These are phyloP conservation scores for Orthosia gracilis DNA, from an alignment of 2,888 invertebrate species.

Conservation along the genomic window DNA sequence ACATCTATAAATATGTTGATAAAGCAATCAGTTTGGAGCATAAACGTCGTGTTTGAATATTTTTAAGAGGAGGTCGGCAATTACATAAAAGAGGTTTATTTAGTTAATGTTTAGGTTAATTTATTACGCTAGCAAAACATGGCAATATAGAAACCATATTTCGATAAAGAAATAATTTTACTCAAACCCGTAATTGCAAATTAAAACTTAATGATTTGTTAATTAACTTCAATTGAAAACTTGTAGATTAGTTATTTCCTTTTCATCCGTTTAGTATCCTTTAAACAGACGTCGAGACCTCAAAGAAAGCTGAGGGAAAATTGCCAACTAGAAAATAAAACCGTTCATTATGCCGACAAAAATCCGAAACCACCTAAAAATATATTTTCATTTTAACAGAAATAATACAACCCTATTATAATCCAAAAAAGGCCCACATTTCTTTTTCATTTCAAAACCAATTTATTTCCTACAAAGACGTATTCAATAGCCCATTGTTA, in stretches of 20 bases:
- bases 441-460: conserved; percentile 71
- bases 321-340: conserved; percentile 14
- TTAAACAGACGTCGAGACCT: not conserved
- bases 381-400: conserved; percentile 37
- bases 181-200: not conserved
- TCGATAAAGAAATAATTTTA: not conserved
- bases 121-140: conserved; percentile 4
- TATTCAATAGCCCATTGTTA: conserved; percentile 77
- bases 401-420: conserved; percentile 48
- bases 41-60: not conserved
- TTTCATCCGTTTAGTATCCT: not conserved
- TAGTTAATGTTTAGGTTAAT: too few species aligned
- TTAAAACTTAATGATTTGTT: not conserved
- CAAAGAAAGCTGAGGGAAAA: conserved; percentile 6
- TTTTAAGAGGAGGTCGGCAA: not conserved
- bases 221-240: conserved; percentile 18
- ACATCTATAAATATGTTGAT: conserved; percentile 38
- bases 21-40: conserved; percentile 26
- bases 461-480: conserved; percentile 76
- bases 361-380: conserved; percentile 43
- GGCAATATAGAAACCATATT: not conserved
- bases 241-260: conserved; percentile 6
- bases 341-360: conserved; percentile 21
- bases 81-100: not conserved
- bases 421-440: conserved; percentile 55